These are phyloP conservation scores for Drosophila sp. DNA, from an alignment of 1,140 invertebrate genomes.

Conservation along the genomic window DNA sequence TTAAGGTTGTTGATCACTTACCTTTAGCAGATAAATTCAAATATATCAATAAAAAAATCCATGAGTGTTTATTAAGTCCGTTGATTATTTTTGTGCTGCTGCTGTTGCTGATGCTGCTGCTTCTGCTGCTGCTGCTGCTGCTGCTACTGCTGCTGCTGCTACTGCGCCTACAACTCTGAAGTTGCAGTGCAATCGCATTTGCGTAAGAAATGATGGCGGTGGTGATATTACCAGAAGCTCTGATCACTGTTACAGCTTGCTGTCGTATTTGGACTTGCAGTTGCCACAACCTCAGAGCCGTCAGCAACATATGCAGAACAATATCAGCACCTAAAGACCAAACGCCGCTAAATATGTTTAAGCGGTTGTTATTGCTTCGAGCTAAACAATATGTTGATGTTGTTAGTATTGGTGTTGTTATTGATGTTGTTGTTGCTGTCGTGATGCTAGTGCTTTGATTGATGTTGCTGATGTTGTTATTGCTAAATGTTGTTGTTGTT, in stretches of 20 bases:
- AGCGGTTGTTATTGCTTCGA: conserved; percentile 27
- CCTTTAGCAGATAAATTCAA: conserved; percentile 85
- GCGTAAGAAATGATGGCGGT: conserved; percentile 67
- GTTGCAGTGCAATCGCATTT: conserved; percentile 45
- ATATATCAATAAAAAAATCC: conserved; percentile 85
- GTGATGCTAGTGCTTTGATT: conserved; percentile 60
- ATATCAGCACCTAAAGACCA: conserved; percentile 44
- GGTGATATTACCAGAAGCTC: conserved; percentile 42
- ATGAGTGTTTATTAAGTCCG: conserved; percentile 84
- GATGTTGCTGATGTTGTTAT: conserved; percentile 56
- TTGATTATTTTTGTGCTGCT: conserved; percentile 68
- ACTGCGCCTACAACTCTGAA: conserved; percentile 23
- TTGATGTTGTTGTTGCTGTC: conserved; percentile 48
- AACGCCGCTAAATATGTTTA: conserved; percentile 37
- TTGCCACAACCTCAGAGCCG: conserved; percentile 41
- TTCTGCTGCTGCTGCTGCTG: conserved; percentile 21
- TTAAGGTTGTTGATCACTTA: conserved; percentile 63
- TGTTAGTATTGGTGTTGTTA: too few species aligned
- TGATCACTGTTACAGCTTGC: conserved; percentile 45
- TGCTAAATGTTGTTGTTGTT: conserved; percentile 44
- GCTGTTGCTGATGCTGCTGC: conserved; percentile 39
- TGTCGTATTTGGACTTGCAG: conserved; percentile 28
- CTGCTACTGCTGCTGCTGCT: conserved; percentile 24
- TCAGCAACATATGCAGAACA: conserved; percentile 58
- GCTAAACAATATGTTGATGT: conserved; percentile 35